Evolutionary conservation across 2,888 invertebrate genomes (phyloP), one percentile per base, ranked within the genome.

Genomic region (Chelonus formosanus): DNA sequence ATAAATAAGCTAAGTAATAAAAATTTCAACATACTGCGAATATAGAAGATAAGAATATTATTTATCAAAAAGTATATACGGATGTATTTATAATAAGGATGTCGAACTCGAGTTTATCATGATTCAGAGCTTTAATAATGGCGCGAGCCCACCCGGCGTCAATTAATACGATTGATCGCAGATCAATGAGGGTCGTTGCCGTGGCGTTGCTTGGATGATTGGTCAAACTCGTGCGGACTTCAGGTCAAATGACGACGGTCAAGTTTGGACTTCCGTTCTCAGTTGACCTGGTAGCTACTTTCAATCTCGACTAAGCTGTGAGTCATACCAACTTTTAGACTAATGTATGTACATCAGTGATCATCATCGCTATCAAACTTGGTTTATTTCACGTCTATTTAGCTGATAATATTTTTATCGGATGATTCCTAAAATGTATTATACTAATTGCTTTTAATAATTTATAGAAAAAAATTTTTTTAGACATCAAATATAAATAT

Each of bases 101-200:
- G 60, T 60, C 60, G 60, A 60, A 60, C 60, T 8, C 52, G 35
- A 59, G 52, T 60, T 60, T 60, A 60, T 60, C 60, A 52, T 60
- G 60, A 52, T 50, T 52, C 52, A 60, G 32, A 50, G 60, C 60
- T 47, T 48, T 40, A 50, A 44, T 20, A 52, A 60, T 52, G 60
- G 60, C 52, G 60, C 52, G 60, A 60, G 60, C 60, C 60, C 60
- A 60, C 52, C 60, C 60, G 52, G 79, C 76, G 77, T 78, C 76
- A 81, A 82, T 82, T 78, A 81, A 82, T 81, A 73, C 77, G 82
- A 83, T 83, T 81, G 82, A 83, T 83, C 79, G 78, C 78, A 73
- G 79, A 81, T 83, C 81, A 82, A 82, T 82, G 76, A 78, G 78
- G 79, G 78, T 78, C 77, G 70, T 74, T 52, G 72, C 71, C 72